These are phyloP conservation scores for Hippocampus abdominalis DNA, from an alignment of 2,113 vertebrate species.

Conservation along the genomic window DNA sequence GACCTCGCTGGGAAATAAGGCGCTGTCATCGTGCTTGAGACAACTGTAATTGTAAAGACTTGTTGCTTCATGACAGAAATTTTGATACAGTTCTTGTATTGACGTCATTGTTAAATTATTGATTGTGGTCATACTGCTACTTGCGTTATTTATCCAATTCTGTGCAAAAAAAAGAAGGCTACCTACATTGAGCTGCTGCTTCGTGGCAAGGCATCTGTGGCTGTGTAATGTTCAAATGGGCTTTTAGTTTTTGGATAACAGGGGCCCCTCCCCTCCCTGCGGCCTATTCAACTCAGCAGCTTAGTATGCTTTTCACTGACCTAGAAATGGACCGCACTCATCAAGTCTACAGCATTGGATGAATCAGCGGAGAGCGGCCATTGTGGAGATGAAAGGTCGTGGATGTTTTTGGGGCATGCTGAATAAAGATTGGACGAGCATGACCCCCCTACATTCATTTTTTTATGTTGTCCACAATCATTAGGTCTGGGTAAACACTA, in stretches of 20 bases:
- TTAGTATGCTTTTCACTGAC: slow-evolving; percentile 62
- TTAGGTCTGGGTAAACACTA: background rate
- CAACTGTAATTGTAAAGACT: background rate
- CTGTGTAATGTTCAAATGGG: slow-evolving; percentile 10
- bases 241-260: slow-evolving; percentile 1
- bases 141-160: background rate
- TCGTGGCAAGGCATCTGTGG: background rate
- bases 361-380: slow-evolving; percentile 58
- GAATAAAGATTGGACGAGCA: background rate
- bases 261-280: slow-evolving; percentile 32
- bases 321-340: slow-evolving; percentile 72
- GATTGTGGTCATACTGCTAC: background rate
- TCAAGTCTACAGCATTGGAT: slow-evolving; percentile 68
- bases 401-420: background rate
- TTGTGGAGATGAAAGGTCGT: slow-evolving; percentile 44
- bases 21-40: slow-evolving; percentile 69
- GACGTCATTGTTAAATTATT: background rate
- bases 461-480: background rate
- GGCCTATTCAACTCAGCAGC: slow-evolving; percentile 51
- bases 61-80: background rate
- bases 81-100: background rate
- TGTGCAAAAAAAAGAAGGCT: background rate
- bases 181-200: slow-evolving; percentile 1
- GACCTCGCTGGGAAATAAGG: slow-evolving; percentile 78
- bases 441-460: background rate